phyloP scores from a whole-genome alignment of 2,888 invertebrate genomes.

The Balanococcus diminutus region DNA sequence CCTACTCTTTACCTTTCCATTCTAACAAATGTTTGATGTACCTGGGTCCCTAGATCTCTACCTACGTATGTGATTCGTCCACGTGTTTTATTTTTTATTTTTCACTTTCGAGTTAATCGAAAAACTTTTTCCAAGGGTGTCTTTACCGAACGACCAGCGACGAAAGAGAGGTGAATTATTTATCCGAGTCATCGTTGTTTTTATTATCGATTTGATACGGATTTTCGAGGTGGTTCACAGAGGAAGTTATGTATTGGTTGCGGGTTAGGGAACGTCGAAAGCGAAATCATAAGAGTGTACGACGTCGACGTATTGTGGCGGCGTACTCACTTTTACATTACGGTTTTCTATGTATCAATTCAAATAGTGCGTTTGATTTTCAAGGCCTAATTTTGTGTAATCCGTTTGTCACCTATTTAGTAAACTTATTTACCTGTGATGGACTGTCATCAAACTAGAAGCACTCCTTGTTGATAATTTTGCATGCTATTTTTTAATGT shows the following conservation, averaged over 20 bases:
- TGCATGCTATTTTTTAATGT: no score
- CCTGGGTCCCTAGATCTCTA: background rate
- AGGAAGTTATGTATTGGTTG: constrained; percentile 1
- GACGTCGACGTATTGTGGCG: background rate
- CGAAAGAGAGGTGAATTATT: background rate
- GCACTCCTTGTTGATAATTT: background rate
- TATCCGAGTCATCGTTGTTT: background rate
- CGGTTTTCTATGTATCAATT: background rate
- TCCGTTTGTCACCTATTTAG: background rate
- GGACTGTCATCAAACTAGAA: background rate
- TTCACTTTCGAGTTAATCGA: background rate
- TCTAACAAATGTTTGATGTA: background rate
- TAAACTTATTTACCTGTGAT: background rate
- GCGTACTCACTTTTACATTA: background rate
- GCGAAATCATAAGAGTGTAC: background rate
- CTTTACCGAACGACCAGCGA: constrained; percentile 47
- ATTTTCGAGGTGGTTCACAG: constrained; percentile 16
- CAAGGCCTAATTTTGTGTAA: background rate
- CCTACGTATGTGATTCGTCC: background rate
- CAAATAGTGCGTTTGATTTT: background rate
- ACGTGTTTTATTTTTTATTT: background rate
- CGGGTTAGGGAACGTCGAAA: background rate
- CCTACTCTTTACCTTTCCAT: background rate
- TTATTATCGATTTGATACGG: constrained; percentile 10
- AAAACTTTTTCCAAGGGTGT: constrained; percentile 56